A percentile compares a stretch with the other conserved stretches of the same genome.
phyloP scores from a whole-genome alignment of 1,140 invertebrate genomes.

The Ceratina japonica region DNA sequence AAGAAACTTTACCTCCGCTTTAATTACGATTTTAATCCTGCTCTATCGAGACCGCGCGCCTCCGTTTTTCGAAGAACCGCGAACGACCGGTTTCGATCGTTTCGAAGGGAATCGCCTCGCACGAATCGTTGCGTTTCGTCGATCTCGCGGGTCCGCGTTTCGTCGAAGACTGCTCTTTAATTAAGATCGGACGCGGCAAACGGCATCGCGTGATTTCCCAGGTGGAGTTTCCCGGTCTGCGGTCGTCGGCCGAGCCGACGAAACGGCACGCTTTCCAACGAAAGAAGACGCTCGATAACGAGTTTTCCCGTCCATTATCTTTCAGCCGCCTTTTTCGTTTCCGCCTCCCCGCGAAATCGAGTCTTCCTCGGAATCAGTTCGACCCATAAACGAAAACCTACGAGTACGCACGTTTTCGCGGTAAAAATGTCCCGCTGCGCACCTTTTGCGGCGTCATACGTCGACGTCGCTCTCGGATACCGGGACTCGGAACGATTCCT shows the following conservation, averaged over 20 bases:
- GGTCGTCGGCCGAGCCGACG: constrained; percentile 1
- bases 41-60: not conserved
- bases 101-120: no score
- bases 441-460: no score
- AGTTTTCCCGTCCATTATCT: constrained; percentile 55
- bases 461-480: not conserved
- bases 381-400: no score
- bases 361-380: no score
- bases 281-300: constrained; percentile 58
- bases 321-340: constrained; percentile 1
- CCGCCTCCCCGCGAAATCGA: not conserved
- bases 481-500: not conserved
- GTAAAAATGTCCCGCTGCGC: no score
- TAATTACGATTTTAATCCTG: constrained; percentile 3
- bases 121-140: no score
- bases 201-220: constrained; percentile 59
- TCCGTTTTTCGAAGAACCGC: not conserved
- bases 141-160: constrained; percentile 33
- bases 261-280: constrained; percentile 22
- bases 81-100: not conserved
- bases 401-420: no score
- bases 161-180: constrained; percentile 61
- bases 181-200: constrained; percentile 46
- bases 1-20: constrained; percentile 23
- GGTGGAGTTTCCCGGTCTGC: constrained; percentile 48